Conservation (phyloP, 1,140 invertebrate genomes). For the Drosophila nebulosa region DNA sequence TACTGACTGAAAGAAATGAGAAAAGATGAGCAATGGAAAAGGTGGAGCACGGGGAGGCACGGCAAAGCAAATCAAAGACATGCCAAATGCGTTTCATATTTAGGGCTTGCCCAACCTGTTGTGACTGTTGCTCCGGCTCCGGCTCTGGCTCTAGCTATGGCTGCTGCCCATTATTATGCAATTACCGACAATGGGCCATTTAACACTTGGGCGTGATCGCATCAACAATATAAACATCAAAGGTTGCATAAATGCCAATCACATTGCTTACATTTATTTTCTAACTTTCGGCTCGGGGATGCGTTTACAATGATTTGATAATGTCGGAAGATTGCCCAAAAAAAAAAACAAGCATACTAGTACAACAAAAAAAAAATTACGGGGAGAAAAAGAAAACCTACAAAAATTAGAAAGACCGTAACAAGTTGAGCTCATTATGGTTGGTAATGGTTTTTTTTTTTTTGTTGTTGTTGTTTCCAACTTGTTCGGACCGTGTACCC, state of each 20-base stretch:
- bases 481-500: not conserved
- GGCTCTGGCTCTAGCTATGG: too few relatives aligned
- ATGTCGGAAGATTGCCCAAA: conserved; percentile 7
- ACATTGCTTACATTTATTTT: not conserved
- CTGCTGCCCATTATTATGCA: conserved; percentile 33
- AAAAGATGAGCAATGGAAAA: conserved; percentile 19
- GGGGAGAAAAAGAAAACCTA: not conserved
- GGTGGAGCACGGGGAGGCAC: not conserved
- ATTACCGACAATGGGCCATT: conserved; percentile 52
- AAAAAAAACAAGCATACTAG: too few relatives aligned
- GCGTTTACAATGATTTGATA: conserved; percentile 11
- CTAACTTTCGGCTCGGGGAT: not conserved
- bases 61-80: not conserved
- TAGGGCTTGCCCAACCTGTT: conserved; percentile 13
- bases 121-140: not conserved
- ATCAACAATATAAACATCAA: conserved; percentile 11
- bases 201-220: conserved; percentile 40
- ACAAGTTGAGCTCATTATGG: not conserved
- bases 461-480: not conserved
- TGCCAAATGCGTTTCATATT: conserved; percentile 16
- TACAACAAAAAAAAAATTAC: not conserved
- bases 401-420: not conserved
- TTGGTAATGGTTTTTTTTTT: not conserved
- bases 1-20: conserved; percentile 11
- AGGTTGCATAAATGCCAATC: conserved; percentile 35